Evolutionary conservation across 2,797 vertebrate genomes (phyloP).

Genomic region (Australoheros facetus): DNA sequence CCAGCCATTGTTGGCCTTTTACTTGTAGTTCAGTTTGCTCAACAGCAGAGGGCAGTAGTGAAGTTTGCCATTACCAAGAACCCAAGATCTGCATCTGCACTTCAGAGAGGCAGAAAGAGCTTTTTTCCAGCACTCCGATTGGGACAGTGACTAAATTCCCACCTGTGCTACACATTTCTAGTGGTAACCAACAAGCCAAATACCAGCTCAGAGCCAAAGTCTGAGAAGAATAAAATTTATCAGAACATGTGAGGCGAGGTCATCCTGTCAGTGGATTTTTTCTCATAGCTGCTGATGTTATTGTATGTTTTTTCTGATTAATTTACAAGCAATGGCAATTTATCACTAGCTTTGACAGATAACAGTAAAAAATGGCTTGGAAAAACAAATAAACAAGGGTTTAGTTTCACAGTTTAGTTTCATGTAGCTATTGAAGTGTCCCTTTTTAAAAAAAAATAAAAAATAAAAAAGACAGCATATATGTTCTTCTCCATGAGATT

Average conservation of each 20-base stretch:
- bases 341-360: not conserved
- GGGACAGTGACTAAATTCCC: not conserved
- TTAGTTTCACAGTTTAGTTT: too few species aligned
- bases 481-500: too few species aligned
- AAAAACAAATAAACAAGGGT: too few species aligned
- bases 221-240: not conserved
- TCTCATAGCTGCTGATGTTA: not conserved
- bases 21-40: constrained; percentile 40
- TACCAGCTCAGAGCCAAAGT: not conserved
- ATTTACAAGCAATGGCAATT: not conserved
- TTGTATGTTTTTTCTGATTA: not conserved
- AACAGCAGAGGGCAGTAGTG: constrained; percentile 81
- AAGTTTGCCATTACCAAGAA: constrained; percentile 55
- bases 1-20: constrained; percentile 31
- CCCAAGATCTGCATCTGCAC: not conserved
- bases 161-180: not conserved
- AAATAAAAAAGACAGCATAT: too few species aligned
- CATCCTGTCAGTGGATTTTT: not conserved
- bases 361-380: too few species aligned
- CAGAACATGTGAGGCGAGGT: not conserved
- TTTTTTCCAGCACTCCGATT: not conserved
- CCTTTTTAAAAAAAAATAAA: too few species aligned
- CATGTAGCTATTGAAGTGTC: too few species aligned
- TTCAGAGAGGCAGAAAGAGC: not conserved
- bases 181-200: not conserved